phyloP scores from a whole-genome alignment of 2,888 invertebrate species.

The Busseola fusca region DNA sequence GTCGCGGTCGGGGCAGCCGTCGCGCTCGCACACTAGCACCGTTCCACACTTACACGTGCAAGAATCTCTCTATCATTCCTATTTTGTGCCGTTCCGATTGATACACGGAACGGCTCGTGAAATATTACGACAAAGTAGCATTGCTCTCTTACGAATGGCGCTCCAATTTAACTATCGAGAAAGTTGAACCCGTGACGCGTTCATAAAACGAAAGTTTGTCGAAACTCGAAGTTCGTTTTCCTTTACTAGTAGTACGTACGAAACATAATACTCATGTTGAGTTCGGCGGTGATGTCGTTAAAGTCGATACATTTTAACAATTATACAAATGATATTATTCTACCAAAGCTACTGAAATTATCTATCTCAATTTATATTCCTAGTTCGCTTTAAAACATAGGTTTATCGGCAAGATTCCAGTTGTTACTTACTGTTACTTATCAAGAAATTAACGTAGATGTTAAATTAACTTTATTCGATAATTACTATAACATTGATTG shows the following conservation, averaged over 20 bases:
- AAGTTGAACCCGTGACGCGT: conserved; percentile 64
- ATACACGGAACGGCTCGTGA: conserved; percentile 64
- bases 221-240: conserved; percentile 66
- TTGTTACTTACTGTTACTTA: conserved; percentile 82
- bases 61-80: conserved; percentile 82
- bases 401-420: conserved; percentile 87
- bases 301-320: conserved; percentile 68
- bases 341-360: conserved; percentile 88
- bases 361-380: conserved; percentile 88
- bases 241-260: conserved; percentile 69
- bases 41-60: conserved; percentile 84
- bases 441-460: conserved; percentile 81
- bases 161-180: conserved; percentile 65
- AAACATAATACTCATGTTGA: conserved; percentile 78
- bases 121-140: conserved; percentile 69
- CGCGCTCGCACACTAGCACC: conserved; percentile 86
- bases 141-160: conserved; percentile 76
- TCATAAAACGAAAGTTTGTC: conserved; percentile 57
- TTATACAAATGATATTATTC: conserved; percentile 82
- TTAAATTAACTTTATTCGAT: conserved; percentile 73
- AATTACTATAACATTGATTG: conserved; percentile 71
- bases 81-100: conserved; percentile 66
- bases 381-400: conserved; percentile 88
- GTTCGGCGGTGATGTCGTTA: conserved; percentile 61
- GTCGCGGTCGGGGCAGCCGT: conserved; percentile 87